Conservation (phyloP, 64 coral and sea anemone species). For the Montipora cactus region DNA sequence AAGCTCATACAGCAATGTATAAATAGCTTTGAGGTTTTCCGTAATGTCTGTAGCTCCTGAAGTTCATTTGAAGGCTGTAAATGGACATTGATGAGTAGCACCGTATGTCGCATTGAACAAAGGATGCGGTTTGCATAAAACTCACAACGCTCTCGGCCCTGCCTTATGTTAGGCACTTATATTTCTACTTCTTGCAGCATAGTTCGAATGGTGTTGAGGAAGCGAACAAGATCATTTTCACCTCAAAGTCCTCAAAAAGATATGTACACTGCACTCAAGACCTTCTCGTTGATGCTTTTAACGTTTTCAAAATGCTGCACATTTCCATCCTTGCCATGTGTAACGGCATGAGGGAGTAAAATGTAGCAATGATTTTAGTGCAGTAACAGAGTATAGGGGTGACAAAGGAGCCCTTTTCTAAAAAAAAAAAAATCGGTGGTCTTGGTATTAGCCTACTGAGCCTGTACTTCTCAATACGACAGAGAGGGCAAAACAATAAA, state of each 20-base stretch:
- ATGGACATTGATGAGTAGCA: neutral
- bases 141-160: constrained; percentile 24
- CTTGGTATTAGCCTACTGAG: no score
- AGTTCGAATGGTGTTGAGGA: constrained; percentile 16
- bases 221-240: constrained; percentile 9
- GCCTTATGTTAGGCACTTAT: constrained; percentile 4
- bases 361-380: no score
- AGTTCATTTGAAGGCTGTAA: neutral
- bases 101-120: constrained; percentile 7
- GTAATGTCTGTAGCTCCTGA: neutral
- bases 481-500: no score
- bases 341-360: no score
- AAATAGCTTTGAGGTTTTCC: constrained; percentile 14
- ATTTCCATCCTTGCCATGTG: no score
- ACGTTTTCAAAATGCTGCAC: no score
- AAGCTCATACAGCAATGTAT: neutral
- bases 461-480: no score
- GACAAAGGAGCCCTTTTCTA: no score
- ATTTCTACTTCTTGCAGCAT: constrained; percentile 29
- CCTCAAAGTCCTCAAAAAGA: neutral
- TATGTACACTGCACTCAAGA: neutral
- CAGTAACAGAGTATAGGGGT: no score
- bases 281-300: no score
- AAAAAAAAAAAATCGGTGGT: no score
- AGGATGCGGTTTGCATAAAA: constrained; percentile 51